A percentile compares a stretch with the other conserved stretches of the same genome.
phyloP scores from a whole-genome alignment of 2,797 vertebrate species.

The Melopsittacus undulatus region DNA sequence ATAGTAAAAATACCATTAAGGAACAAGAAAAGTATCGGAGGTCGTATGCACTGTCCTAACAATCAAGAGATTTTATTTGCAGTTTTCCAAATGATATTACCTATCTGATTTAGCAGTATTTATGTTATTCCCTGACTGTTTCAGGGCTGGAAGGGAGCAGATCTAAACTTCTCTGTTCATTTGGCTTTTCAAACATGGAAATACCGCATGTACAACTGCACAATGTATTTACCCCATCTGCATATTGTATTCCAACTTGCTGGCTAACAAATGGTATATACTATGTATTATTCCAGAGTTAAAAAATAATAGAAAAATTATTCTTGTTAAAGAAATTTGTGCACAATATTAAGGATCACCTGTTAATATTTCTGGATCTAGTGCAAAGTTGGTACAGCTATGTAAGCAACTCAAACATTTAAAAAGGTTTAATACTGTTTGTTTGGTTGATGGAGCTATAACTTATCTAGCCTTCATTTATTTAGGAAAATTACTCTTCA shows the following conservation, averaged over 20 bases:
- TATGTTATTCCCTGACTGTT: not conserved
- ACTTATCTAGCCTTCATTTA: not conserved
- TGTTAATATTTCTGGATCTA: not conserved
- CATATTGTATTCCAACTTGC: not conserved
- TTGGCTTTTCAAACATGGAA: not conserved
- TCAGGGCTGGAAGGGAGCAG: not conserved
- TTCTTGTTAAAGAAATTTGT: not conserved
- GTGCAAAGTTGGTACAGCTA: not conserved
- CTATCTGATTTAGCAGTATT: not conserved
- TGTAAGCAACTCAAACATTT: not conserved
- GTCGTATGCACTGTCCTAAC: not conserved
- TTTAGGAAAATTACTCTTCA: not conserved
- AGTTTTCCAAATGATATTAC: not conserved
- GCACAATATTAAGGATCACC: not conserved
- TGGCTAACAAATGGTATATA: not conserved
- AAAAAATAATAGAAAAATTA: not conserved
- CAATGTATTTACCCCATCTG: not conserved
- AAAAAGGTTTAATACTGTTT: not conserved
- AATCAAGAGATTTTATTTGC: not conserved
- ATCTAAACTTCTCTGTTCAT: not conserved
- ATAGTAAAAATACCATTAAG: not conserved
- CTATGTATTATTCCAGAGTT: not conserved
- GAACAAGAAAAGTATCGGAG: not conserved
- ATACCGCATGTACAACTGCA: not conserved
- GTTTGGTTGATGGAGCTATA: not conserved